Conservation (phyloP, 2,888 invertebrate species). For the Andrena fulva region DNA sequence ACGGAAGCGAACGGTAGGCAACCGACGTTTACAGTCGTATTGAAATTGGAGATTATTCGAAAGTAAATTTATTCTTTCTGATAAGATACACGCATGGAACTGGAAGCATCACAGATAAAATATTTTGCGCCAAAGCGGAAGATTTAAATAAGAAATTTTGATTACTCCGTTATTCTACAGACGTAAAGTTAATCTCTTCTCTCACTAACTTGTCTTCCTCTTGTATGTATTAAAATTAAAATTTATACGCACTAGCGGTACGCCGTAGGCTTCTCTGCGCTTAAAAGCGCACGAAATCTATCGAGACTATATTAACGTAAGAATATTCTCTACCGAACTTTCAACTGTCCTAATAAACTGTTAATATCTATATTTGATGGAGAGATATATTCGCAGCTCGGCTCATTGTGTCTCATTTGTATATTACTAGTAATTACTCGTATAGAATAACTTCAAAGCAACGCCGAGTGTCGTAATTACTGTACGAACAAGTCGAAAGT, state of each 20-base stretch:
- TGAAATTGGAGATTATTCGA: neutral
- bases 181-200: neutral
- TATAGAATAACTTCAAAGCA: neutral
- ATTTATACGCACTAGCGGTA: neutral
- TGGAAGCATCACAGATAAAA: conserved; percentile 40
- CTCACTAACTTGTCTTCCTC: conserved; percentile 10
- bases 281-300: neutral
- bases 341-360: conserved; percentile 5
- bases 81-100: conserved; percentile 25
- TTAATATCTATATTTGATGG: conserved; percentile 14
- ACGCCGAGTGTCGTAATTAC: conserved; percentile 17
- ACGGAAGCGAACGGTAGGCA: conserved; percentile 48
- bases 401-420: neutral
- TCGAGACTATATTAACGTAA: neutral
- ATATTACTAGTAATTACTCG: neutral
- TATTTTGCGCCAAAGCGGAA: conserved; percentile 25
- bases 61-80: conserved; percentile 22
- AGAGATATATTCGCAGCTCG: conserved; percentile 4
- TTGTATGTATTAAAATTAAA: neutral
- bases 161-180: neutral
- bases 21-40: conserved; percentile 14
- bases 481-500: conserved; percentile 17
- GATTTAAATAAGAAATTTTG: conserved; percentile 5
- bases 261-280: no score
- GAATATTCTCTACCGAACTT: conserved; percentile 1